Evolutionary conservation across 2,797 vertebrate species (phyloP).

Genomic region (Hozukius guyotensis): DNA sequence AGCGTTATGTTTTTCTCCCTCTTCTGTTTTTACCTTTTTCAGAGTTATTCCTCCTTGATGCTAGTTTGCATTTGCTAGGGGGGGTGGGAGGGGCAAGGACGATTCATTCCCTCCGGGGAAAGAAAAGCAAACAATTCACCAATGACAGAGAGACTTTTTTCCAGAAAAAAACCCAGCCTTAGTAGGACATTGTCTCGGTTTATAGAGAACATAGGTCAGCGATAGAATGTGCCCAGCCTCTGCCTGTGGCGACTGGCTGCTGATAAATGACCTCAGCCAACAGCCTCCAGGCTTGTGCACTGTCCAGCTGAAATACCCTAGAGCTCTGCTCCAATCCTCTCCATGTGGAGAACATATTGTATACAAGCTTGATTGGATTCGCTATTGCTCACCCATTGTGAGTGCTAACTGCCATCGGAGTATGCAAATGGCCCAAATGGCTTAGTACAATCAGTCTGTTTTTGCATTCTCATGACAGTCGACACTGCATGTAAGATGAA

Average conservation of each 20-base stretch:
- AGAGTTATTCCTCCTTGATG: constrained; percentile 45
- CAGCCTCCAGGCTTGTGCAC: constrained; percentile 51
- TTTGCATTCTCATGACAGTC: background rate
- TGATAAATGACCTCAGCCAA: constrained; percentile 68
- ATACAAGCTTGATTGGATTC: constrained; percentile 17
- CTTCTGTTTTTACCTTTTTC: constrained; percentile 31
- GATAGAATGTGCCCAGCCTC: constrained; percentile 48
- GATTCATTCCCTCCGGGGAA: constrained; percentile 33
- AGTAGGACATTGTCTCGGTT: constrained; percentile 64
- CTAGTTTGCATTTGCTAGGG: constrained; percentile 27
- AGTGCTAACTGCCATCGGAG: constrained; percentile 21
- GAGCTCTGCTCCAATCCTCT: constrained; percentile 40
- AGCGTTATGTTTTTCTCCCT: constrained; percentile 37
- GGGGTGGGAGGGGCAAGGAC: constrained; percentile 25
- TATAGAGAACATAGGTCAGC: constrained; percentile 68
- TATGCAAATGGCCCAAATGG: constrained; percentile 17
- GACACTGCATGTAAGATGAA: background rate
- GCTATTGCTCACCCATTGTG: constrained; percentile 25
- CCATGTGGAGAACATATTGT: constrained; percentile 14
- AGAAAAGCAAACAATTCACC: constrained; percentile 52
- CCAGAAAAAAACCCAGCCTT: constrained; percentile 30
- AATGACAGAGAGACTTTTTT: constrained; percentile 46
- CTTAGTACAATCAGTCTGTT: background rate
- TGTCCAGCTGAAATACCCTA: constrained; percentile 49
- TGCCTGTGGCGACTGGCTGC: constrained; percentile 46